phyloP scores from a whole-genome alignment of 2,888 invertebrate genomes.

The Aleiodes leptofemur region DNA sequence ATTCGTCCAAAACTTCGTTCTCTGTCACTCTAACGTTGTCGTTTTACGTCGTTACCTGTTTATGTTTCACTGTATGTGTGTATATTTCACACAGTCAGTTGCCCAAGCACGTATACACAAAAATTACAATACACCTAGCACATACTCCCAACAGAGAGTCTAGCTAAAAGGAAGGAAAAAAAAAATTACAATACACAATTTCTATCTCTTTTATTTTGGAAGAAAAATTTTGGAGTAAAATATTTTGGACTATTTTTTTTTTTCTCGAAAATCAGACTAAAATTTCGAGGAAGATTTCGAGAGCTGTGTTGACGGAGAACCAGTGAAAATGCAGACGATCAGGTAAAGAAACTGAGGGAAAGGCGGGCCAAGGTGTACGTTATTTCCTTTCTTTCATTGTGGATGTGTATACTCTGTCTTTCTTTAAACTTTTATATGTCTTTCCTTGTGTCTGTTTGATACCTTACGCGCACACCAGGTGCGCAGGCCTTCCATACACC shows the following conservation, averaged over 20 bases:
- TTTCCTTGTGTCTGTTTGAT: slow-evolving; percentile 20
- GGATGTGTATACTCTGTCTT: slow-evolving; percentile 20
- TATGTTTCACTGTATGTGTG: neutral
- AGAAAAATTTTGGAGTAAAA: no score
- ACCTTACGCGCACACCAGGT: slow-evolving; percentile 63
- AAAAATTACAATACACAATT: no score
- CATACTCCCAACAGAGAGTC: no score
- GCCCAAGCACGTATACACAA: no score
- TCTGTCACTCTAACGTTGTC: slow-evolving; percentile 48
- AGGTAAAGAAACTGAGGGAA: slow-evolving; percentile 66
- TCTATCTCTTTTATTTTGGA: neutral
- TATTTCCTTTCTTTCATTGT: slow-evolving; percentile 11
- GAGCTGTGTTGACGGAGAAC: no score
- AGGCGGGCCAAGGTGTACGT: slow-evolving; percentile 62
- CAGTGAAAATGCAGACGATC: slow-evolving; percentile 58
- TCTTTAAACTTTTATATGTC: slow-evolving; percentile 27
- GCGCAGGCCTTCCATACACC: slow-evolving; percentile 65
- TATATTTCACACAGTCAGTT: neutral
- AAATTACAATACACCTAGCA: no score
- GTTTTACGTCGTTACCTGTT: slow-evolving; percentile 43
- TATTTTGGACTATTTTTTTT: no score
- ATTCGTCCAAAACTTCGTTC: slow-evolving; percentile 42
- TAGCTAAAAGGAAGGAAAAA: no score
- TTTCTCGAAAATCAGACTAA: no score
- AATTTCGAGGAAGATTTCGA: no score